Conservation (phyloP, 1,140 invertebrate species). For the Anastatus disparis region DNA sequence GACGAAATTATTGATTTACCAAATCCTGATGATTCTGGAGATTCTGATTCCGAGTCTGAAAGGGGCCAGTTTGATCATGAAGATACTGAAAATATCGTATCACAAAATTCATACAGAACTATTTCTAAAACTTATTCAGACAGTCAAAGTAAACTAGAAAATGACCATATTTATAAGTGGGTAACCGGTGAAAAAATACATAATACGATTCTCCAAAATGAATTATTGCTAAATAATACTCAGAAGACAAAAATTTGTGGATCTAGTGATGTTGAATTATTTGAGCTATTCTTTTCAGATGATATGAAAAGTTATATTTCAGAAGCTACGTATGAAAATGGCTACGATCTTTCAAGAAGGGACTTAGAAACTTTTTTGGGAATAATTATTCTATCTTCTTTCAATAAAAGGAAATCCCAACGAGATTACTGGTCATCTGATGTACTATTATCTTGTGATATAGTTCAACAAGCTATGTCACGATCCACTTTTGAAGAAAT, state of each 20-base stretch:
- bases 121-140: slow-evolving; percentile 6
- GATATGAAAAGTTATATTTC: slow-evolving; percentile 21
- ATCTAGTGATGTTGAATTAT: slow-evolving; percentile 17
- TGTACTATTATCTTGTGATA: not conserved
- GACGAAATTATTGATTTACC: not conserved
- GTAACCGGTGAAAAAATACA: slow-evolving; percentile 13
- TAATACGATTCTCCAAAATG: not conserved
- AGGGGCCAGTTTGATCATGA: not conserved
- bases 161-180: not conserved
- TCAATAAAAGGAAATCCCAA: slow-evolving; percentile 31
- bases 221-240: not conserved
- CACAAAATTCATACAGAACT: slow-evolving; percentile 2
- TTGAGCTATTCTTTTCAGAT: slow-evolving; percentile 20
- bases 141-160: slow-evolving; percentile 4
- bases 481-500: not conserved
- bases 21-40: not conserved
- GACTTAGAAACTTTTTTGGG: slow-evolving; percentile 29
- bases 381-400: slow-evolving; percentile 31
- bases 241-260: slow-evolving; percentile 19
- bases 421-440: not conserved
- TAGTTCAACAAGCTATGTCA: too few species aligned
- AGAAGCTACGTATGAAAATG: slow-evolving; percentile 17
- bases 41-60: not conserved
- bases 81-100: slow-evolving; percentile 10
- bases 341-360: slow-evolving; percentile 16